phyloP scores from a whole-genome alignment of 2,888 invertebrate species.

The Opisthograptis luteolata region DNA sequence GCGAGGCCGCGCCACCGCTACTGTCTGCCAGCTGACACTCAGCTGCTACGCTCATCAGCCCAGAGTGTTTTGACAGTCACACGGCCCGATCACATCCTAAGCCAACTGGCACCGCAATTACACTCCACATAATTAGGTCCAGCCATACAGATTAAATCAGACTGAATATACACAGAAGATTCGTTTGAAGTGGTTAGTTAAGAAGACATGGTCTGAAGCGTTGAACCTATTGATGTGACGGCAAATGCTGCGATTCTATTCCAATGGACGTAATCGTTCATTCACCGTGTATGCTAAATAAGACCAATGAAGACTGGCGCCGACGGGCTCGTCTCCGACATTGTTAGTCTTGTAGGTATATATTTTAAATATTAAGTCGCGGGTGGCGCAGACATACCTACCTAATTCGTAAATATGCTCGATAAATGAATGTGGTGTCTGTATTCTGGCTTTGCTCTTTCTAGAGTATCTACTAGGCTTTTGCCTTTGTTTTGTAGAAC shows the following conservation, averaged over 20 bases:
- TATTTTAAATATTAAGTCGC: conserved; percentile 41
- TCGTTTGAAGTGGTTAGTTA: conserved; percentile 13
- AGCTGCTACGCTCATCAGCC: conserved; percentile 22
- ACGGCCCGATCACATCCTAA: conserved; percentile 35
- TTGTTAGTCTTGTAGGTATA: conserved; percentile 32
- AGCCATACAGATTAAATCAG: conserved; percentile 1
- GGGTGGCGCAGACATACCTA: conserved; percentile 11
- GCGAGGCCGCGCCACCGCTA: conserved; percentile 46
- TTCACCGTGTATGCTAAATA: conserved; percentile 50
- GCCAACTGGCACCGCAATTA: conserved; percentile 55
- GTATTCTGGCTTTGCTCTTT: conserved; percentile 1
- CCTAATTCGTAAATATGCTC: conserved; percentile 13
- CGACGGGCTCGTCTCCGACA: conserved; percentile 40
- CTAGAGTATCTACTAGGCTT: not conserved
- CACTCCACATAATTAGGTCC: conserved; percentile 4
- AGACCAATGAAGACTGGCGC: conserved; percentile 53
- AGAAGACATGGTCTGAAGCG: not conserved
- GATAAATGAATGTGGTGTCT: conserved; percentile 5
- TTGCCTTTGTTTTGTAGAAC: too few relatives aligned
- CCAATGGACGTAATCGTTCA: conserved; percentile 48
- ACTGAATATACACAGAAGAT: conserved; percentile 8
- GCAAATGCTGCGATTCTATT: conserved; percentile 43
- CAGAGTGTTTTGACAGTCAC: conserved; percentile 46
- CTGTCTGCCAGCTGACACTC: conserved; percentile 20
- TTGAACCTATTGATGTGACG: conserved; percentile 19